Percentiles rank a stretch among this genome's conserved stretches.
Conservation (phyloP, 1,140 invertebrate species). For the Planococcus citri region DNA sequence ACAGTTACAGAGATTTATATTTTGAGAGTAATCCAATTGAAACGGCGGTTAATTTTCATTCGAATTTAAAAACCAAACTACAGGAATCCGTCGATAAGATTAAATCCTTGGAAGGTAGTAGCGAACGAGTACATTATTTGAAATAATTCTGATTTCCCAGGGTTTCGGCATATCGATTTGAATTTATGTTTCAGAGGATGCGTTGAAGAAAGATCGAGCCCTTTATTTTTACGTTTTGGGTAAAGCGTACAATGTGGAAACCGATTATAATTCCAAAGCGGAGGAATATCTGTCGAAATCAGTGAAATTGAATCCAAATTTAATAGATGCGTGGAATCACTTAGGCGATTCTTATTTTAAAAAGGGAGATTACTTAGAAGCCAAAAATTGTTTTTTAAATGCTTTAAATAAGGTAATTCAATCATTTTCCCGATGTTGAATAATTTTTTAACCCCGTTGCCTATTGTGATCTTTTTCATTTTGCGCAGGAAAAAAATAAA, state of each 20-base stretch:
- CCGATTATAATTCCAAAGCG: conserved; percentile 52
- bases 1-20: conserved; percentile 60
- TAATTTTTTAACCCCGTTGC: background rate
- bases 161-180: conserved; percentile 32
- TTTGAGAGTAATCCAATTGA: conserved; percentile 60
- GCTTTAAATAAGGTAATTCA: conserved; percentile 61
- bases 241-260: conserved; percentile 58
- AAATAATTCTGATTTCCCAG: conserved; percentile 24
- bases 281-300: conserved; percentile 64
- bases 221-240: conserved; percentile 63
- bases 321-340: conserved; percentile 77
- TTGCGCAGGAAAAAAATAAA: conserved; percentile 58
- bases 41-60: conserved; percentile 50
- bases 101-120: conserved; percentile 36
- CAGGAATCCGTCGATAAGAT: conserved; percentile 48
- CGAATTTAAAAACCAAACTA: conserved; percentile 52
- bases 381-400: conserved; percentile 72
- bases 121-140: conserved; percentile 18
- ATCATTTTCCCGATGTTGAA: background rate
- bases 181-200: conserved; percentile 28
- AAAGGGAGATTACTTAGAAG: conserved; percentile 63
- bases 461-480: conserved; percentile 12
- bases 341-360: conserved; percentile 84
- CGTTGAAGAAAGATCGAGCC: conserved; percentile 44
- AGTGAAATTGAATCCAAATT: conserved; percentile 69